Evolutionary conservation across 2,797 vertebrate genomes (phyloP), one percentile per base, ranked within the genome.

Genomic region (Centropyge bicolor): DNA sequence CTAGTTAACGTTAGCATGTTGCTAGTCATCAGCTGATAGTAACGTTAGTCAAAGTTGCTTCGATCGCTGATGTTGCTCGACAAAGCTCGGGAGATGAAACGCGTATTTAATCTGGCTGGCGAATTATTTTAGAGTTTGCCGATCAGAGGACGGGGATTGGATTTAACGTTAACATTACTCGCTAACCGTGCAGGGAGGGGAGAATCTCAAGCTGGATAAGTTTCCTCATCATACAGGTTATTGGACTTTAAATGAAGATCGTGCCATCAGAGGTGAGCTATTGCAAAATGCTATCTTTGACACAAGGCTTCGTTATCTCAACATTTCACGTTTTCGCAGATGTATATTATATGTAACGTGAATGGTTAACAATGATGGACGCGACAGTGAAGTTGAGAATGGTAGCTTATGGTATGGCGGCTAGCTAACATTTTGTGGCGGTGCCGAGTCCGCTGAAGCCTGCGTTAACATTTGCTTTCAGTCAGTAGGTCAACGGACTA

Each of bases 231-330:
- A 94, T 93, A 95, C 94, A 94, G 94, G 92, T 94, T 95, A 94
- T 94, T 95, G 94, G 93, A 95, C 94, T 96, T 95, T 96, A 96
- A 96, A 96, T 96, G 96, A 96, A 96, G 95, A 96, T 95, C 95
- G 93, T 94, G 94, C 93, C 94, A 95, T 95, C 93, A 95, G 92
- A 96, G 95, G 96, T 96, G 80, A 94, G 95, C 62, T 64, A 48
- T 36, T 72, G 12, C 17, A n/a, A 62, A 62, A 35, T n/a, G 5
- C 49, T 68, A 24, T 59, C 0, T 72, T 66, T 65, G 43, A 70
- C 40, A 24, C 16, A 46, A 46, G 1, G 20, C 1, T 24, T 63
- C 14, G 11, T 64, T 38, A 17, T 14, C 52, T 68, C 36, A 17
- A 49, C n/a, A 19, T 52, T 22, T 38, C 6, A 66, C 17, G 52